A percentile compares a stretch with the other conserved stretches of the same genome.
phyloP scores from a whole-genome alignment of 2,888 invertebrate species.

The Parnassius orleans region DNA sequence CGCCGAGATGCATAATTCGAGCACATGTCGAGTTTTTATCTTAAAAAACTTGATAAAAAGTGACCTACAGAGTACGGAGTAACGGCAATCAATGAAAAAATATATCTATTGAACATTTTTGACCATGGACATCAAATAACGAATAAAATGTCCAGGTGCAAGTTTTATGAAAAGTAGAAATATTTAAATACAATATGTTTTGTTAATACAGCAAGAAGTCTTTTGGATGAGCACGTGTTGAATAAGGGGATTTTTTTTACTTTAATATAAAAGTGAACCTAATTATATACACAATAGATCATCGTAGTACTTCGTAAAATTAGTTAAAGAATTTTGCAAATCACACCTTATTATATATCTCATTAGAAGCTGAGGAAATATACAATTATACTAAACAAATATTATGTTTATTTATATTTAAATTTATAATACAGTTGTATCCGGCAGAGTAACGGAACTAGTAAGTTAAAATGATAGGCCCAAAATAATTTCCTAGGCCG shows the following conservation, averaged over 20 bases:
- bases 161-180: conserved; percentile 58
- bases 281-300: no score
- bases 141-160: conserved; percentile 71
- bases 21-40: conserved; percentile 70
- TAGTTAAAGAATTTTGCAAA: no score
- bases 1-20: conserved; percentile 77
- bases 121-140: conserved; percentile 68
- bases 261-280: no score
- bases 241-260: background rate
- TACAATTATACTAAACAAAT: no score
- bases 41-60: conserved; percentile 59
- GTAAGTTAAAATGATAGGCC: no score
- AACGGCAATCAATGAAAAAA: conserved; percentile 65
- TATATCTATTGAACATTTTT: conserved; percentile 69
- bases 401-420: no score
- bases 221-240: conserved; percentile 22
- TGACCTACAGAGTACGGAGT: conserved; percentile 68
- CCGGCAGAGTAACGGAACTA: no score
- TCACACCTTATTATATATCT: no score
- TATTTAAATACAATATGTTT: conserved; percentile 34
- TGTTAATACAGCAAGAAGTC: conserved; percentile 24
- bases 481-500: no score
- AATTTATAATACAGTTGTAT: no score
- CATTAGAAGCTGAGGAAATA: no score
- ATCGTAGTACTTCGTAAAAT: no score